Base-by-base conservation (phyloP, 2,113 vertebrate species). In the Irena cyanogastra region DNA sequence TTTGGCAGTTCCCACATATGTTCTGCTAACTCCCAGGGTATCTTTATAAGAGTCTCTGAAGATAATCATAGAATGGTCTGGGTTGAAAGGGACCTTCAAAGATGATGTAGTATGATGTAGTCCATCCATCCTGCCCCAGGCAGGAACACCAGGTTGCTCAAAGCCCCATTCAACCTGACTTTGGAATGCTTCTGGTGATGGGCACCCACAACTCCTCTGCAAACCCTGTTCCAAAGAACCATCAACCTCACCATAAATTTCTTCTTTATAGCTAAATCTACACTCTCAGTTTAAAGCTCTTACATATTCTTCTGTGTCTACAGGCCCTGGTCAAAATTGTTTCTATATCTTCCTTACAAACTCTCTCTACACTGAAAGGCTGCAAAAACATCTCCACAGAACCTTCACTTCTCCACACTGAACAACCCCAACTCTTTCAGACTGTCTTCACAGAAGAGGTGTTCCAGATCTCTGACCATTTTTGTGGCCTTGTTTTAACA, bases 61-160 rank as follows among this genome's bases (percentile, higher is more conserved):
- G 9, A 61, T 7, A 20, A 50, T 12, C 26, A 50, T 4, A 27
- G 33, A 65, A 68, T 6, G 4, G 11, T 35, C 26, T 64, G 24
- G 18, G 17, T 49, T 54, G 27, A 44, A 74, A 82, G 16, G 4
- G 22, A 64, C 12, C 7, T 60, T 82, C 26, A n/a, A 45, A 41
- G 14, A 45, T 14, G 3, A 45, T 20, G 14, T 8, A 54, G 19
- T 16, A 45, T 14, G 3, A 45, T 20, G 14, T 8, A 54, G 19
- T 16, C 18, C 35, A 60, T 11, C 9, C 15, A 15, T 31, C 8
- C 17, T 13, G 16, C 10, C n/a, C 18, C 0, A 1, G 14, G 13
- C 31, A 69, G 13, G 15, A 31, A 33, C 10, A 41, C 1, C 21
- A 47, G 14, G 16, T 11, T 54, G 24, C 41, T 41, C 47, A 63